Evolutionary conservation across 2,797 vertebrate genomes (phyloP).

Genomic region (Channallabes apus): DNA sequence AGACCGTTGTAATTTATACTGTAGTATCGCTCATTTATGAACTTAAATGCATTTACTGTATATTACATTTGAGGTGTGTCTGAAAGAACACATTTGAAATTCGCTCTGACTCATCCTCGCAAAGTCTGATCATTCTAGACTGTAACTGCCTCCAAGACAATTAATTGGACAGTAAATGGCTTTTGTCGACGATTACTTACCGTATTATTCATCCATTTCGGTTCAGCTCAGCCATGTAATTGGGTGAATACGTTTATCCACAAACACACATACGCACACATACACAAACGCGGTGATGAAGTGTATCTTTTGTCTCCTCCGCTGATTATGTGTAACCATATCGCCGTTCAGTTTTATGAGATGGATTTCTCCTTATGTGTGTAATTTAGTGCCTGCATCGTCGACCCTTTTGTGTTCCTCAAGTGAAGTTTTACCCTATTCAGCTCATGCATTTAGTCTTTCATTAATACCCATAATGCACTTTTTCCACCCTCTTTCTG

Average conservation of each 20-base stretch:
- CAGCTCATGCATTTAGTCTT: conserved; percentile 35
- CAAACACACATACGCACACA: conserved; percentile 43
- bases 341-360: conserved; percentile 27
- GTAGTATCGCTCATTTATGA: background rate
- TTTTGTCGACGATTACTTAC: conserved; percentile 57
- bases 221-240: conserved; percentile 57
- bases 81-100: background rate
- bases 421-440: conserved; percentile 28
- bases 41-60: background rate
- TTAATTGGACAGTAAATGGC: conserved; percentile 57
- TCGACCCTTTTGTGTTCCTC: conserved; percentile 32
- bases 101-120: background rate
- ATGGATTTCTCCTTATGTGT: conserved; percentile 46
- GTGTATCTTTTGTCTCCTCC: conserved; percentile 35
- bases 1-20: background rate
- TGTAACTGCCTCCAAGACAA: conserved; percentile 49
- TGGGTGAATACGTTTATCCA: conserved; percentile 52
- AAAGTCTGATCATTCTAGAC: conserved; percentile 15
- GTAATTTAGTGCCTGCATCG: conserved; percentile 39
- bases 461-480: conserved; percentile 26
- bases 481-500: conserved; percentile 2
- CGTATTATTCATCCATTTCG: conserved; percentile 52
- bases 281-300: background rate
- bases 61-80: background rate
- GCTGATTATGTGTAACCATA: conserved; percentile 37